Percentiles rank a stretch among this genome's conserved stretches.
phyloP scores from a whole-genome alignment of 2,888 invertebrate species.

The Hoplodrina blanda region DNA sequence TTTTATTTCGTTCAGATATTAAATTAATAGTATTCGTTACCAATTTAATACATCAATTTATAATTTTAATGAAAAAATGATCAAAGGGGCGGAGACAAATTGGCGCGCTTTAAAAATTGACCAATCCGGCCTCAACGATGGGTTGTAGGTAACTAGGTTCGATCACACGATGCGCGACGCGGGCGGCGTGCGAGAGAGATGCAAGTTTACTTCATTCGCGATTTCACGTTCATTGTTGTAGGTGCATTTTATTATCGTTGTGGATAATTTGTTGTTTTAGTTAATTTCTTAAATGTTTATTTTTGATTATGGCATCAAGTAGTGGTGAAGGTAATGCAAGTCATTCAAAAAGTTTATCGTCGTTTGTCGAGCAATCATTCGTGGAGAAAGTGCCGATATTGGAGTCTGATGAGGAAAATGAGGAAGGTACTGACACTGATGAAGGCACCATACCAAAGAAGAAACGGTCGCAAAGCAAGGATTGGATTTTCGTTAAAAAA shows the following conservation, averaged over 20 bases:
- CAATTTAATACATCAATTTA: constrained; percentile 13
- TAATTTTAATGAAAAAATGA: constrained; percentile 15
- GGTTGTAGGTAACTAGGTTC: background rate
- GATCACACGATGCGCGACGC: constrained; percentile 10
- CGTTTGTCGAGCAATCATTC: constrained; percentile 37
- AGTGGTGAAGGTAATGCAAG: constrained; percentile 47
- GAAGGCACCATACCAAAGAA: constrained; percentile 46
- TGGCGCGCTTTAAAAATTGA: too few species aligned
- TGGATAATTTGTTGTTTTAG: constrained; percentile 43
- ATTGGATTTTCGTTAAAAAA: constrained; percentile 51
- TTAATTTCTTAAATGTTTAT: constrained; percentile 33
- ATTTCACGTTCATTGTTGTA: constrained; percentile 5
- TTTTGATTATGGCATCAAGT: constrained; percentile 52
- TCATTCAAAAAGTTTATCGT: constrained; percentile 54
- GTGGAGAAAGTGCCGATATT: constrained; percentile 52
- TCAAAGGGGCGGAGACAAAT: constrained; percentile 11
- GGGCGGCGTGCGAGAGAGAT: constrained; percentile 2
- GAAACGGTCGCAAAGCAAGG: constrained; percentile 37
- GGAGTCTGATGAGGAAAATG: constrained; percentile 33
- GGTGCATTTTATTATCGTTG: constrained; percentile 30
- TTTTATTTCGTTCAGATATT: background rate
- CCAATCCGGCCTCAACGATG: too few species aligned
- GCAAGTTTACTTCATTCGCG: constrained; percentile 8
- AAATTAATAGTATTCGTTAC: constrained; percentile 1
- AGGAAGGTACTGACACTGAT: constrained; percentile 27